These are phyloP conservation scores for Melipona quadrifasciata DNA, from an alignment of 1,140 invertebrate species.

Conservation along the genomic window DNA sequence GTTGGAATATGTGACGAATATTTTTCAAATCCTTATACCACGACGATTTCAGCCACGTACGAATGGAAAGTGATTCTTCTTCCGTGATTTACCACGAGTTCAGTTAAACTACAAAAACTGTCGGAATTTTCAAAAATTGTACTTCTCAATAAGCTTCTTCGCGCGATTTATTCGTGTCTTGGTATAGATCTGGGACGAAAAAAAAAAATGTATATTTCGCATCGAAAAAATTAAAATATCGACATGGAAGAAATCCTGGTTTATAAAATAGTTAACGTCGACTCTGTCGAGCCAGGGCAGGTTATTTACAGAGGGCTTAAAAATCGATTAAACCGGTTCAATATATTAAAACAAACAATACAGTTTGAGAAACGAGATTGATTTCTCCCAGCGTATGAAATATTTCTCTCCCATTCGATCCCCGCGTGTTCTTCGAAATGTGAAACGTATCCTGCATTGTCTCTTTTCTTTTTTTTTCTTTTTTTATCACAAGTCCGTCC, in stretches of 20 bases:
- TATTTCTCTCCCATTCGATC: conserved; percentile 1
- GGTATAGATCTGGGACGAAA: neutral
- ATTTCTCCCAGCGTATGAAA: neutral
- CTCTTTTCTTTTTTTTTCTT: too few relatives aligned
- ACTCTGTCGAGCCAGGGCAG: neutral
- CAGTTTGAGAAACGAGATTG: neutral
- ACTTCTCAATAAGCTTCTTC: neutral
- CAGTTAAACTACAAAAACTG: neutral
- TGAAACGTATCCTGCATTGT: neutral
- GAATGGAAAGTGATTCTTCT: neutral
- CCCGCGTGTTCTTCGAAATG: neutral
- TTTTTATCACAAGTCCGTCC: neutral
- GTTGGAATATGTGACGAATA: neutral
- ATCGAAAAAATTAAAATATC: too few relatives aligned
- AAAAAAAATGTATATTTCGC: neutral
- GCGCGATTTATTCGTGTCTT: neutral
- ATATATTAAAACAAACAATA: neutral
- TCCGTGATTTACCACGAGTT: neutral
- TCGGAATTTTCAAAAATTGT: neutral
- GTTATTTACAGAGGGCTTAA: neutral
- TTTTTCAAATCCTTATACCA: neutral
- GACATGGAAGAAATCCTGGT: too few relatives aligned
- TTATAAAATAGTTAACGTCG: neutral
- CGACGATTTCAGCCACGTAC: neutral
- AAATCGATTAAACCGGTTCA: neutral